Evolutionary conservation across 1,140 invertebrate genomes (phyloP).

Genomic region (Hylyphantes graminicola): DNA sequence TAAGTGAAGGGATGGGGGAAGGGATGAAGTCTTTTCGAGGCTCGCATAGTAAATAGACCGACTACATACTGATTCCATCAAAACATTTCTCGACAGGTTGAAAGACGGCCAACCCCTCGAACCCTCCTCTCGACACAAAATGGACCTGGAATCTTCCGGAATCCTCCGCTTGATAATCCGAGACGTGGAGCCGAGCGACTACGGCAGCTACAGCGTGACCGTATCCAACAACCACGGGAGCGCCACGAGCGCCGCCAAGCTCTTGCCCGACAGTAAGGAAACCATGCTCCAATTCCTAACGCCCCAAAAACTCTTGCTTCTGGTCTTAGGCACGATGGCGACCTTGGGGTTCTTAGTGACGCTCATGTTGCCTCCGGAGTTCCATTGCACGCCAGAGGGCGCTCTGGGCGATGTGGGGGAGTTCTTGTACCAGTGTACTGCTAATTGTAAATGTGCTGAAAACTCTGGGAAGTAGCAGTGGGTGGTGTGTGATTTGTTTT

Average conservation of each 20-base stretch:
- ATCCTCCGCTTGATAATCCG: slow-evolving; percentile 79
- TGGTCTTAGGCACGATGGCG: neutral
- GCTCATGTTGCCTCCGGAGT: slow-evolving; percentile 27
- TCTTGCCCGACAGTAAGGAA: slow-evolving; percentile 83
- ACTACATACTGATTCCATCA: too few species aligned
- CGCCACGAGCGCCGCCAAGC: slow-evolving; percentile 81
- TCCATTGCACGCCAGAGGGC: slow-evolving; percentile 23
- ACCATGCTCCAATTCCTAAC: slow-evolving; percentile 31
- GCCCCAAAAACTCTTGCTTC: neutral
- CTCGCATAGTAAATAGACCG: too few species aligned
- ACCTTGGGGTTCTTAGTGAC: slow-evolving; percentile 21
- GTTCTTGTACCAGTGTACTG: slow-evolving; percentile 49
- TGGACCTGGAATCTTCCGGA: slow-evolving; percentile 84
- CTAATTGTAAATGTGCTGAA: slow-evolving; percentile 42
- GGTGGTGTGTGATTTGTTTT: neutral
- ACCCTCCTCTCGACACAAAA: slow-evolving; percentile 81
- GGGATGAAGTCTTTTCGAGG: too few species aligned
- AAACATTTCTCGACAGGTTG: slow-evolving; percentile 62
- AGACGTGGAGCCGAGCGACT: slow-evolving; percentile 79
- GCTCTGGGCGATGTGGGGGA: slow-evolving; percentile 19
- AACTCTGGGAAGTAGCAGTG: neutral
- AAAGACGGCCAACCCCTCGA: slow-evolving; percentile 82
- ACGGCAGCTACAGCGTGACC: slow-evolving; percentile 83
- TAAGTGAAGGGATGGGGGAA: too few species aligned
- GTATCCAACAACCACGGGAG: slow-evolving; percentile 87